Evolutionary conservation across 2,888 invertebrate genomes (phyloP).

Genomic region (Drosophila eohydei): DNA sequence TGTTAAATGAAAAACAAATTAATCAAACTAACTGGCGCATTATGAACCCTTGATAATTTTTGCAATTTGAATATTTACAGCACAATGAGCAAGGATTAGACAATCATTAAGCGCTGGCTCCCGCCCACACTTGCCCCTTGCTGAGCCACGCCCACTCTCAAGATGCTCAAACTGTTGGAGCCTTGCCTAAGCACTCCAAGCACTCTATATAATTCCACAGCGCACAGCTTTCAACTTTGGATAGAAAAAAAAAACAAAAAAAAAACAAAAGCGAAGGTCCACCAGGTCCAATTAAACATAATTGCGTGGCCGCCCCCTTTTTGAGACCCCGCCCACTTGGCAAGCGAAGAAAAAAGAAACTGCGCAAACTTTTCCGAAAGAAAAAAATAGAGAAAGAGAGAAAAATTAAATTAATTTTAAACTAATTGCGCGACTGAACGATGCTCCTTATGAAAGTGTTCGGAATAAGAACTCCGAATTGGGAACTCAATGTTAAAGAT

Average conservation of each 20-base stretch:
- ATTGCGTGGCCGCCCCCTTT: constrained; percentile 52
- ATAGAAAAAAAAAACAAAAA: constrained; percentile 22
- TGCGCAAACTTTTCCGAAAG: constrained; percentile 25
- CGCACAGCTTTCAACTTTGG: constrained; percentile 41
- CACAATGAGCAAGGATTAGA: constrained; percentile 12
- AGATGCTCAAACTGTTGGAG: not conserved
- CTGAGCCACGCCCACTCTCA: not conserved
- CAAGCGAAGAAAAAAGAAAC: constrained; percentile 22
- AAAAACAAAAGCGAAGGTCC: constrained; percentile 51
- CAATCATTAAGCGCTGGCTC: constrained; percentile 22
- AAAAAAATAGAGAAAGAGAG: constrained; percentile 10
- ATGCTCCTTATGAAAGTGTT: constrained; percentile 14
- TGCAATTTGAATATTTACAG: constrained; percentile 6
- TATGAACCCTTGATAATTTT: not conserved
- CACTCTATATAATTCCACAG: constrained; percentile 35
- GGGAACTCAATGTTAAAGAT: too few relatives aligned
- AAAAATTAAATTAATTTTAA: constrained; percentile 20
- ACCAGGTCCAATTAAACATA: constrained; percentile 77
- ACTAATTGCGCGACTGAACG: constrained; percentile 13
- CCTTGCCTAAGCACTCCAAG: constrained; percentile 20
- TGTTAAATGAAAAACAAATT: not conserved
- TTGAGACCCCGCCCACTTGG: constrained; percentile 32
- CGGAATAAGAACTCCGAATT: not conserved
- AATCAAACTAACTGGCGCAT: constrained; percentile 1
- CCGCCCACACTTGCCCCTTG: constrained; percentile 11